Conservation (phyloP, 1,140 invertebrate genomes). For the Tribolium castaneum region DNA sequence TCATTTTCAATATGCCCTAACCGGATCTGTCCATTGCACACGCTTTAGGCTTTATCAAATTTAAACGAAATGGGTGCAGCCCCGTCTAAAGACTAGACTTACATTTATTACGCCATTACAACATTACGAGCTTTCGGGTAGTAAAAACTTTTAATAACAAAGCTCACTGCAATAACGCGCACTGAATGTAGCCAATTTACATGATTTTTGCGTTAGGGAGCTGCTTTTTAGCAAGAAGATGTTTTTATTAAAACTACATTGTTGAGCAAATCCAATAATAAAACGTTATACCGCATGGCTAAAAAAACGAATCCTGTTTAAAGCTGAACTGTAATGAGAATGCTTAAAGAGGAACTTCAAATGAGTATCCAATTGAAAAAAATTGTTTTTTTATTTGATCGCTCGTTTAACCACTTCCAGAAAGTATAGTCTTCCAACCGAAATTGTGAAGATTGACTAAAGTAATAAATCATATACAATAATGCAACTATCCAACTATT, state of each 20-base stretch:
- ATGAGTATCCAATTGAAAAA: no score
- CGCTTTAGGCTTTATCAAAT: slow-evolving; percentile 19
- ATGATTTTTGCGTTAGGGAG: not conserved
- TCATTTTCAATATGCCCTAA: slow-evolving; percentile 43
- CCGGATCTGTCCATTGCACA: not conserved
- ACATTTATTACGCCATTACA: not conserved
- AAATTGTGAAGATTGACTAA: no score
- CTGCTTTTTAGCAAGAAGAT: not conserved
- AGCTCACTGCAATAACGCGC: not conserved
- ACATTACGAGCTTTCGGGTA: not conserved
- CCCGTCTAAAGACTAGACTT: not conserved
- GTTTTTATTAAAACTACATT: not conserved
- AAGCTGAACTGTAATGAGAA: no score
- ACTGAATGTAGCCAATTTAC: not conserved
- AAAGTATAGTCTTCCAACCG: no score
- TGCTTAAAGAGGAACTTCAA: no score
- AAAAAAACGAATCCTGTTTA: no score
- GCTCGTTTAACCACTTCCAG: no score
- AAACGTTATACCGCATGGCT: no score
- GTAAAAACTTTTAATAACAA: not conserved
- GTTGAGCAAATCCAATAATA: not conserved
- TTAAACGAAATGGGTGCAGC: not conserved
- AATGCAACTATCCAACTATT: no score
- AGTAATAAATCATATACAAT: no score
- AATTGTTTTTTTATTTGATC: no score